Conservation (phyloP, 2,797 vertebrate genomes). For the Gastrophryne carolinensis region DNA sequence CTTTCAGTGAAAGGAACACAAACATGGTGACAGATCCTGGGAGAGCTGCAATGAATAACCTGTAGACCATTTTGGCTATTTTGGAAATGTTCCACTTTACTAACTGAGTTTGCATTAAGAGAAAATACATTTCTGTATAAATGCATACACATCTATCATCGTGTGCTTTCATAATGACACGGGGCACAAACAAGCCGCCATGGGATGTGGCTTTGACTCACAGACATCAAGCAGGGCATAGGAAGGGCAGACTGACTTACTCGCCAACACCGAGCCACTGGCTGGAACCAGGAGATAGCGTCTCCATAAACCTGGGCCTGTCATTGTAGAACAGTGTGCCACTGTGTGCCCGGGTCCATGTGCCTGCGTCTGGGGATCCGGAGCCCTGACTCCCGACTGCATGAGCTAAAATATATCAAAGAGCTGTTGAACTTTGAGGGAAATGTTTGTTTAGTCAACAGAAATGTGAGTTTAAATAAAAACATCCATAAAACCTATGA, state of each 20-base stretch:
- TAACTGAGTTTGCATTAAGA: background rate
- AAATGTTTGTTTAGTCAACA: slow-evolving; percentile 46
- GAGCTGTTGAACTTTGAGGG: slow-evolving; percentile 36
- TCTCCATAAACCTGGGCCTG: slow-evolving; percentile 39
- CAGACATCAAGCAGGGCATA: slow-evolving; percentile 41
- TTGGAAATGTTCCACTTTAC: slow-evolving; percentile 5
- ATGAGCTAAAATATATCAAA: slow-evolving; percentile 36
- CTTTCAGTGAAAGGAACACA: background rate
- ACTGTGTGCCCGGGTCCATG: slow-evolving; percentile 32
- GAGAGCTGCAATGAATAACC: background rate
- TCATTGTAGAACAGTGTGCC: slow-evolving; percentile 34
- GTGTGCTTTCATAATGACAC: slow-evolving; percentile 5
- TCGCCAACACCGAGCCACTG: slow-evolving; percentile 27
- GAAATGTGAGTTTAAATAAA: slow-evolving; percentile 44
- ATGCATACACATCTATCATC: slow-evolving; percentile 28
- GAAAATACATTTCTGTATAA: slow-evolving; percentile 5
- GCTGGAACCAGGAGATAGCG: slow-evolving; percentile 35
- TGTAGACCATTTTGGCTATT: slow-evolving; percentile 2
- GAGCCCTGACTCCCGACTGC: slow-evolving; percentile 23
- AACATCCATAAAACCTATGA: slow-evolving; percentile 41
- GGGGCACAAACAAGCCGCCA: slow-evolving; percentile 8
- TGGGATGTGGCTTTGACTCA: slow-evolving; percentile 31
- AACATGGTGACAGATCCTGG: slow-evolving; percentile 8
- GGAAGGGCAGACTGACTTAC: slow-evolving; percentile 45
- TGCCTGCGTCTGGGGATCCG: slow-evolving; percentile 28